Evolutionary conservation across 2,113 vertebrate genomes (phyloP).

Genomic region (Zapornia atra): DNA sequence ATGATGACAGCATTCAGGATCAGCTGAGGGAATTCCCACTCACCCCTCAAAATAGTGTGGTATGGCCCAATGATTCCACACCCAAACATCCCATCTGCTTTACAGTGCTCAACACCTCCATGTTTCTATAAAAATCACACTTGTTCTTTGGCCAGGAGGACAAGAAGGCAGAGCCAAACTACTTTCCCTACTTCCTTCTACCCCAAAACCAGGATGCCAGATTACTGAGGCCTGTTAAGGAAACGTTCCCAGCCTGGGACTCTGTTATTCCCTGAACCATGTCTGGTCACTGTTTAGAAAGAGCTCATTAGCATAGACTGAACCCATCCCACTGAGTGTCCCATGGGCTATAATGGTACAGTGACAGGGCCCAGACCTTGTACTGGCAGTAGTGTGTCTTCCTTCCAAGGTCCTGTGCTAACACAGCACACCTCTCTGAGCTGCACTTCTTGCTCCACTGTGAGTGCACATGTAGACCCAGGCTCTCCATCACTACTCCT

Average conservation of each 20-base stretch:
- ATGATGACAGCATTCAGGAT: not conserved
- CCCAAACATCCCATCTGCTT: not conserved
- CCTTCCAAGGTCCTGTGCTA: not conserved
- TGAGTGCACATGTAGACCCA: fast-evolving
- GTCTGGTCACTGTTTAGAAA: not conserved
- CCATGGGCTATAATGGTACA: not conserved
- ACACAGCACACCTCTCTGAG: not conserved
- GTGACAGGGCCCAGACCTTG: not conserved
- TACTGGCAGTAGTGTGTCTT: not conserved
- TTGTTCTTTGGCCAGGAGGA: not conserved
- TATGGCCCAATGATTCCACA: not conserved
- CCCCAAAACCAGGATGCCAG: not conserved
- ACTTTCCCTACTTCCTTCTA: not conserved
- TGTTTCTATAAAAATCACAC: not conserved
- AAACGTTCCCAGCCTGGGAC: not conserved
- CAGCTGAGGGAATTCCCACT: not conserved
- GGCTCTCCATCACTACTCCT: not conserved
- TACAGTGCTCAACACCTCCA: not conserved
- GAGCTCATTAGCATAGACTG: not conserved
- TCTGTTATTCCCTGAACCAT: not conserved
- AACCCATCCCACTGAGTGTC: not conserved
- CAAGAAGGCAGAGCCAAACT: not conserved
- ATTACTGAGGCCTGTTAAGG: not conserved
- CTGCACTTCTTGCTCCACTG: not conserved
- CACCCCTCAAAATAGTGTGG: not conserved